Evolutionary conservation across 2,797 vertebrate genomes (phyloP).

Genomic region (Rhinoraja longicauda): DNA sequence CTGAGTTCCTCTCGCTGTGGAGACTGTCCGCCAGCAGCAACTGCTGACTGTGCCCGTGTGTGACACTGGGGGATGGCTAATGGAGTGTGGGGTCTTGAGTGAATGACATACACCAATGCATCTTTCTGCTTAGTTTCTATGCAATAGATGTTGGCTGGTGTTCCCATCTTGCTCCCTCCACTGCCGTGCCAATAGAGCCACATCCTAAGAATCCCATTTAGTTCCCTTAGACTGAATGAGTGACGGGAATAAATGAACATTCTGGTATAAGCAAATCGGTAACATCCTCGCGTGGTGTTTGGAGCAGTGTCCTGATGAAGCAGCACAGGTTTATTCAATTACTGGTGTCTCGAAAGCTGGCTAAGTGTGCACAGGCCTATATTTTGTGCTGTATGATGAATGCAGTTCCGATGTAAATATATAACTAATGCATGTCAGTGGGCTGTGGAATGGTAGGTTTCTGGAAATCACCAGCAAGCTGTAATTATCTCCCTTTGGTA

Average conservation of each 20-base stretch:
- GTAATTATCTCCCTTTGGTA: constrained; percentile 26
- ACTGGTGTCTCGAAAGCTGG: not conserved
- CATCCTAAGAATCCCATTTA: not conserved
- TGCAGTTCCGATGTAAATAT: constrained; percentile 5
- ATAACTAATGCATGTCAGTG: not conserved
- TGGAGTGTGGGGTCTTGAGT: no score
- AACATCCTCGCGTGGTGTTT: not conserved
- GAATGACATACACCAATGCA: no score
- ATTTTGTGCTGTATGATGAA: not conserved
- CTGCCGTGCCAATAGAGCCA: not conserved
- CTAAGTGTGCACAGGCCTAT: not conserved
- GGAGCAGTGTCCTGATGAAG: not conserved
- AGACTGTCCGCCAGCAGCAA: no score
- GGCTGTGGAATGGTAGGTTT: not conserved
- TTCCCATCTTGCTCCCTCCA: no score
- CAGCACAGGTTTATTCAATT: not conserved
- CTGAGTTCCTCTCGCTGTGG: no score
- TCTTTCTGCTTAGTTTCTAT: no score
- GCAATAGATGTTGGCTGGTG: no score
- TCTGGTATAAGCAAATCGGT: not conserved
- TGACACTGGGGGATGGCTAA: no score
- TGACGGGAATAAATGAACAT: not conserved
- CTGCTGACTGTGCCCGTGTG: no score
- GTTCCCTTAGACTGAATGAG: not conserved
- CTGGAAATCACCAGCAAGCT: not conserved